These are phyloP conservation scores for Trachurus trachurus DNA, from an alignment of 2,797 vertebrate species.

Conservation along the genomic window DNA sequence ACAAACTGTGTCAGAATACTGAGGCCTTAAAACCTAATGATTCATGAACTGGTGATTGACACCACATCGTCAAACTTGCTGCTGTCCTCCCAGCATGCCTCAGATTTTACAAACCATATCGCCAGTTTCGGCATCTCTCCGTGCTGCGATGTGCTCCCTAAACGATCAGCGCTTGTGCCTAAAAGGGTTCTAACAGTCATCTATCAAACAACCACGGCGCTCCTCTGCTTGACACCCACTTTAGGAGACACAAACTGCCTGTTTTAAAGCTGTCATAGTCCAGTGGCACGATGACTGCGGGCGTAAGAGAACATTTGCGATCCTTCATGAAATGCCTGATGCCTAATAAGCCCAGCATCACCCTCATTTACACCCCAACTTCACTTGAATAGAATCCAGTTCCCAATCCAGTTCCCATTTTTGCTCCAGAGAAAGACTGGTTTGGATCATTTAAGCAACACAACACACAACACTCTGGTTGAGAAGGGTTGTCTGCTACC, in stretches of 20 bases:
- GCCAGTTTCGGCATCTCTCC: background rate
- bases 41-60: background rate
- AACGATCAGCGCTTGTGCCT: constrained; percentile 3
- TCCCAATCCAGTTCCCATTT: constrained; percentile 19
- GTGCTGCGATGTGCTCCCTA: background rate
- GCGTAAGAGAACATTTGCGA: background rate
- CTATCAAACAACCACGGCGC: constrained; percentile 1
- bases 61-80: background rate
- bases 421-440: constrained; percentile 31
- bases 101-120: constrained; percentile 7
- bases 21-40: background rate
- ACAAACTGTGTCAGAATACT: background rate
- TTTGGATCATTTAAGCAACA: constrained; percentile 37
- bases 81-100: background rate
- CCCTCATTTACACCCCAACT: background rate
- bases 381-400: constrained; percentile 21
- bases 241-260: background rate
- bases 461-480: no score
- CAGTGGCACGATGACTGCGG: constrained; percentile 10
- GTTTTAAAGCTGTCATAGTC: constrained; percentile 12
- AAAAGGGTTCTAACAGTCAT: constrained; percentile 4
- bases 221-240: background rate
- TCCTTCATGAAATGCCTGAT: constrained; percentile 3
- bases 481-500: no score
- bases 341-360: constrained; percentile 7